Conservation (phyloP, 2,888 invertebrate genomes). For the Monoplex corrugatus region DNA sequence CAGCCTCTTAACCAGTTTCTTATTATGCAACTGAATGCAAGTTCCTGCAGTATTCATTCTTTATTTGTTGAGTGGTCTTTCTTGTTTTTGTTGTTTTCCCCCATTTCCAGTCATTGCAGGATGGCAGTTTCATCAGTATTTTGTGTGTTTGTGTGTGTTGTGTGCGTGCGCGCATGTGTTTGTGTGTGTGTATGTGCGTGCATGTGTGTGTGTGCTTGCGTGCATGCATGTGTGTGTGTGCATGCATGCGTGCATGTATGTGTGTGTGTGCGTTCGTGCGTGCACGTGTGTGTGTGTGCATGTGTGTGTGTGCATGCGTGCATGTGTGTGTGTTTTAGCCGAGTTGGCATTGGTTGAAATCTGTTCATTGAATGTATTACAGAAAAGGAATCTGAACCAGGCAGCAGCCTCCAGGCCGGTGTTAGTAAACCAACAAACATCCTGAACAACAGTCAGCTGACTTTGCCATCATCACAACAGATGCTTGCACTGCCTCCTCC, state of each 20-base stretch:
- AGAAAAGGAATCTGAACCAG: conserved; percentile 21
- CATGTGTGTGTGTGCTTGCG: neutral
- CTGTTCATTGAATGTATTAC: neutral
- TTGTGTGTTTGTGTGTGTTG: neutral
- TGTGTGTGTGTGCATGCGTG: neutral
- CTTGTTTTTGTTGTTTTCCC: neutral
- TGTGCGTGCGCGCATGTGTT: neutral
- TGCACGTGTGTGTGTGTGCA: neutral
- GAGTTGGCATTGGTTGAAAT: neutral
- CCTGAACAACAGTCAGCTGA: neutral
- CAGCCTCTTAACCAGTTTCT: no score
- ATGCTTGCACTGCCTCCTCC: neutral
- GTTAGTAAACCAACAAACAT: neutral
- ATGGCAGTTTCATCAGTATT: no score
- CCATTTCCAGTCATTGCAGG: neutral
- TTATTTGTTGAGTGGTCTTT: no score
- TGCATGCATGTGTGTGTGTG: neutral
- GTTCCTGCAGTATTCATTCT: no score
- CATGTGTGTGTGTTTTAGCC: neutral
- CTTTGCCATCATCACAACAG: neutral
- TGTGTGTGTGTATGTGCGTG: neutral
- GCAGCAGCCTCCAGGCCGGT: neutral
- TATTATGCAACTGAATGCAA: no score
- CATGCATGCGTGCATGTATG: neutral
- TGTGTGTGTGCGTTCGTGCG: neutral